Evolutionary conservation across 2,888 invertebrate genomes (phyloP).

Genomic region (Amblyjoppa fuscipennis): DNA sequence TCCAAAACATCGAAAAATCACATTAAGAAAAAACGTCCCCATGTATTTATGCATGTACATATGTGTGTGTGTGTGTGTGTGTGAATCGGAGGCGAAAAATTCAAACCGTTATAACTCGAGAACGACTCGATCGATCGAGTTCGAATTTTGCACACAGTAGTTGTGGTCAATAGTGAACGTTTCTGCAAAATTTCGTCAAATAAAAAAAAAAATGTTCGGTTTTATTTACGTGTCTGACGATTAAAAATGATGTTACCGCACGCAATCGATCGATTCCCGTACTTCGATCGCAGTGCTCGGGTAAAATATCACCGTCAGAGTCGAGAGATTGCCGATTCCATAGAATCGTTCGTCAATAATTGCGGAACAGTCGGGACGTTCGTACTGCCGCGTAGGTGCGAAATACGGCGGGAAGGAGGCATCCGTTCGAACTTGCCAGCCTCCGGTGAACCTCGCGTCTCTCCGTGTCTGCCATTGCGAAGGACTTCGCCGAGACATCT

Average conservation of each 20-base stretch:
- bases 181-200: no score
- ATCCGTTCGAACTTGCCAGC: conserved; percentile 9
- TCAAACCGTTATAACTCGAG: no score
- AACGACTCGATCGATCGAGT: no score
- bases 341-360: conserved; percentile 13
- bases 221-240: no score
- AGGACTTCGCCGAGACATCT: conserved; percentile 38
- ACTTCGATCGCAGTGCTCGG: neutral
- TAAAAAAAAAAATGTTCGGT: no score
- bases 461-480: conserved; percentile 1
- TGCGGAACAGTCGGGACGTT: conserved; percentile 1
- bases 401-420: neutral
- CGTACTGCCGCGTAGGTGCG: neutral
- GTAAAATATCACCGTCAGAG: neutral
- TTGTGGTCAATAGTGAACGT: no score
- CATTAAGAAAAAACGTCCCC: no score
- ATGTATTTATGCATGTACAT: no score
- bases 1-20: no score
- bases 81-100: no score
- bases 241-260: neutral
- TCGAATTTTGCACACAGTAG: no score
- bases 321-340: conserved; percentile 1
- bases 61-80: no score
- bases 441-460: conserved; percentile 3
- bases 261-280: neutral